Base-by-base conservation (phyloP, 2,797 vertebrate genomes). In the Lepilemur septentrionalis region DNA sequence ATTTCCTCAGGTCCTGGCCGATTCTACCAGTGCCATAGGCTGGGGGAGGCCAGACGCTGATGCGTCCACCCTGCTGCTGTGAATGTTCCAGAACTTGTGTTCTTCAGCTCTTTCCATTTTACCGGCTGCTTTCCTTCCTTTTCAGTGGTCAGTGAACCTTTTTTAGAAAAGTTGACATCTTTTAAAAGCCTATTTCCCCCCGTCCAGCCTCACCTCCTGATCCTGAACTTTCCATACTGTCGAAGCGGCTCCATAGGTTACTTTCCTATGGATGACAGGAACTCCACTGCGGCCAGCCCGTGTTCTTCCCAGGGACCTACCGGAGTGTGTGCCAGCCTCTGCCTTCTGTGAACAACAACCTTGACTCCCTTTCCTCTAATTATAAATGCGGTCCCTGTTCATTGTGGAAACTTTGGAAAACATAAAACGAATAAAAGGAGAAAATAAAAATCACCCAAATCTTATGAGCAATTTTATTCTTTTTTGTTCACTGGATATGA, bases 281-380 rank as follows among this genome's bases (percentile, higher is more conserved):
- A 3, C 46, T 17, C 1, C 0, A 1, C 75, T 43, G 14, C 1
- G 3, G n/a, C 4, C 1, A 0, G 12, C 20, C 35, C 61, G 15
- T 0, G 11, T n/a, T 65, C 20, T 70, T 76, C 79, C 57, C 4
- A 3, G 2, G 46, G 73, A 78, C 8, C 11, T n/a, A 18, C 41
- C 5, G 0, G 10, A 25, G 12, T 2, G 7, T 3, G 18, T 43
- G 35, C 35, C 43, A n/a, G 5, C 43, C 30, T 30, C 46, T 2
- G n/a, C 38, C n/a, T 69, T 46, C 89, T 43, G 5, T 8, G 17
- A 41, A 86, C 50, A 55, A 2, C 4, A 23, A 20, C 8, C 11
- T 11, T 0, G 13, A 15, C 50, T 23, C 46, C 32, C 57, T 43
- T 17, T 41, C 7, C 38, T 30, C 63, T 25, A 2, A 15, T 76